A percentile compares a stretch with the other conserved stretches of the same genome.
phyloP scores from a whole-genome alignment of 2,113 vertebrate genomes.

The Circaetus cinerascens region DNA sequence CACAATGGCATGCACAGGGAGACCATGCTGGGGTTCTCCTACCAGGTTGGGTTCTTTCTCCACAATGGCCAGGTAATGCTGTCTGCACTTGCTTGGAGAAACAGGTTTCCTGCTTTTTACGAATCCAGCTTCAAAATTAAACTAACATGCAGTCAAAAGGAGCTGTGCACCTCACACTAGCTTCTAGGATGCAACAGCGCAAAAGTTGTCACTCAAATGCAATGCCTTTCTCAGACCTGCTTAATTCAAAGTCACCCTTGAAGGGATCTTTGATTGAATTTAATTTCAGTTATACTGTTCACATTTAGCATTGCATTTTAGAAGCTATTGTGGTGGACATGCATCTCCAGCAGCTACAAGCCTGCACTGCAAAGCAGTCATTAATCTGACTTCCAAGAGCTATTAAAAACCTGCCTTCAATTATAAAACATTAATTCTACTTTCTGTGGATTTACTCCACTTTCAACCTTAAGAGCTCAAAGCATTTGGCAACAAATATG shows the following conservation, averaged over 20 bases:
- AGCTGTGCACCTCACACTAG: not conserved
- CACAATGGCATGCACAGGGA: slow-evolving; percentile 83
- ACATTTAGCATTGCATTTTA: not conserved
- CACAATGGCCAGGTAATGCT: slow-evolving; percentile 77
- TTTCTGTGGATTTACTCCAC: not conserved
- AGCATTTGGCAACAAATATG: not conserved
- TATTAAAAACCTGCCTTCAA: not conserved
- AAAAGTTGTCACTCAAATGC: not conserved
- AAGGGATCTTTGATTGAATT: not conserved
- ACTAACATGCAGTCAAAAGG: not conserved
- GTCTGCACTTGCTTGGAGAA: not conserved
- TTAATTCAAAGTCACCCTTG: not conserved
- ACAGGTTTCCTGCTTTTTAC: not conserved
- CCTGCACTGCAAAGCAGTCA: not conserved
- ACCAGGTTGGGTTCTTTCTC: slow-evolving; percentile 81
- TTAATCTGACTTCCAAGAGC: not conserved
- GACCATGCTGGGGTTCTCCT: slow-evolving; percentile 88
- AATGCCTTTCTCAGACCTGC: not conserved
- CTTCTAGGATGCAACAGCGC: not conserved
- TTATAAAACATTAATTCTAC: not conserved
- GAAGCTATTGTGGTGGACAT: not conserved
- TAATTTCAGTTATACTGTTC: not conserved
- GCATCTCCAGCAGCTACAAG: not conserved
- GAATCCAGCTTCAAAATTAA: not conserved
- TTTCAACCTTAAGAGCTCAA: not conserved